Evolutionary conservation across 2,113 vertebrate genomes (phyloP).

Genomic region (Sceloporus tristichus): DNA sequence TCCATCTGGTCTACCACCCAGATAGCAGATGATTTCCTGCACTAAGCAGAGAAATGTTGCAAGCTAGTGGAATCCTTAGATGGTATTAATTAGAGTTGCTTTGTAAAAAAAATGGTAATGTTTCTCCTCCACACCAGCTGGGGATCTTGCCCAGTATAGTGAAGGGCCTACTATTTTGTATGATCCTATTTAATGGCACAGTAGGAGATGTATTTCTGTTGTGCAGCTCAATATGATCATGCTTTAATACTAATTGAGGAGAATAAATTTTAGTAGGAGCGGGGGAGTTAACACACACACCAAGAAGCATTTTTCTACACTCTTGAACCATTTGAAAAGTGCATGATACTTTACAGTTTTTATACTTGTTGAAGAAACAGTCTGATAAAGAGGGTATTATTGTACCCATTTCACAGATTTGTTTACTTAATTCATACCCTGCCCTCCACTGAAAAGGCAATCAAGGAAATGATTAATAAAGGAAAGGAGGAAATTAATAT

Average conservation of each 20-base stretch:
- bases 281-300: background rate
- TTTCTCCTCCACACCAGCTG: constrained; percentile 17
- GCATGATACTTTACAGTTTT: background rate
- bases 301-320: background rate
- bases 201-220: background rate
- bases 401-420: background rate
- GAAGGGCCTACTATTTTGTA: background rate
- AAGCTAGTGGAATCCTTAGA: constrained; percentile 25
- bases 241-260: background rate
- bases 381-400: background rate
- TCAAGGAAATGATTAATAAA: background rate
- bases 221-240: background rate
- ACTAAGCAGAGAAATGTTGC: constrained; percentile 38
- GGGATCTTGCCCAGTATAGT: constrained; percentile 2
- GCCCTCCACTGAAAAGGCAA: background rate
- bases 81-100: constrained; percentile 10
- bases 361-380: background rate
- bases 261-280: background rate
- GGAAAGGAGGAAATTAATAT: no score
- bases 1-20: background rate
- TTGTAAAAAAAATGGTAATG: constrained; percentile 21
- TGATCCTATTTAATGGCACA: background rate
- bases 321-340: background rate
- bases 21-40: background rate
- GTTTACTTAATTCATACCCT: background rate